Base-by-base conservation (phyloP, 1,140 invertebrate genomes). In the Pemphigus obesinymphae region DNA sequence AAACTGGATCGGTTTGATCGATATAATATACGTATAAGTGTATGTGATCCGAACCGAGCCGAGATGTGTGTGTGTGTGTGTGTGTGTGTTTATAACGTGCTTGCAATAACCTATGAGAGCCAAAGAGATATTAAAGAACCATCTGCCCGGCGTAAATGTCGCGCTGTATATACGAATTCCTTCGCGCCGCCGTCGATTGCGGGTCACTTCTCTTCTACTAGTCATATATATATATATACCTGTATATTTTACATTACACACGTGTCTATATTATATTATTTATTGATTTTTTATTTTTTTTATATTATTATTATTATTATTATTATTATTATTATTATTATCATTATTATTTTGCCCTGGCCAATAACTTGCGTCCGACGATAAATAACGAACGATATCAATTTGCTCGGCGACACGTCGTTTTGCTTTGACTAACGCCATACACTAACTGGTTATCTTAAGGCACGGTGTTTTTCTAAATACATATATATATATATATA, bases 341-440 rank as follows among this genome's bases (percentile, higher is more conserved):
- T 29, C 31, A n/a, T 61, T 20, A 6, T 66, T 63, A 11, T n/a
- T 66, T 17, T 26, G 40, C 68, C 40, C 68, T 20, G 15, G 37
- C 37, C 37, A 26, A 70, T 43, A 70, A 70, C 66, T n/a, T 23
- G 37, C 31, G 31, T 76, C n/a, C 50, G 23, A 17, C 48, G 50
- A 75, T 75, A 75, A 75, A 55, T 75, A 75, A 75, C 75, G 50
- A 58, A 78, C 75, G 34, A 58, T 78, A 78, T 78, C 75, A 78
- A 78, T 78, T 78, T 78, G 75, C 50, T 78, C 50, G 75, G 50
- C 48, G 50, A 55, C 75, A 78, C 50, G 53, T 78, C 75, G 75
- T 78, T 78, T 78, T 40, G 50, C 50, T 70, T 70, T 70, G 68
- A 45, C 68, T 75, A 75, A 50, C 72, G 72, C 48, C 72, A 75